Percentiles rank a stretch among this genome's conserved stretches.
phyloP scores from a whole-genome alignment of 2,888 invertebrate species.

The Thecocarcelia acutangulata region DNA sequence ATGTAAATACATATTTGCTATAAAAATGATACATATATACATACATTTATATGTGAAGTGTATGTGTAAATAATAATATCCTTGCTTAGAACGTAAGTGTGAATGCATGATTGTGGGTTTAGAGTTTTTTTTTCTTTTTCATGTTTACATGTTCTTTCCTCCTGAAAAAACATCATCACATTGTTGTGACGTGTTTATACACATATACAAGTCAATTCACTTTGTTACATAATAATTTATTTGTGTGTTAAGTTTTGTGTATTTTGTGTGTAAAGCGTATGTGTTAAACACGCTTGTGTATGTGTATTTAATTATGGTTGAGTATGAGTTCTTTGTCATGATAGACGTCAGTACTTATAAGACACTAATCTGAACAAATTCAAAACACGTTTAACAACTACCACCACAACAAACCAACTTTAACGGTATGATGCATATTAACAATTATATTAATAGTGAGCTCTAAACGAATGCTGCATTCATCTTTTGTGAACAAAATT shows the following conservation, averaged over 20 bases:
- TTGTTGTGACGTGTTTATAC: background rate
- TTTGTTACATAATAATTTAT: slow-evolving; percentile 1
- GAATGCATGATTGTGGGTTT: background rate
- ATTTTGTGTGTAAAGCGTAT: background rate
- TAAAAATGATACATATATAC: too few species aligned
- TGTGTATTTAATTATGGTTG: background rate
- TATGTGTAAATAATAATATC: too few species aligned
- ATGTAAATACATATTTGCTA: background rate
- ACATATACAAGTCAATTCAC: background rate
- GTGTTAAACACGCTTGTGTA: background rate
- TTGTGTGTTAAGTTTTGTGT: background rate
- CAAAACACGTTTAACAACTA: slow-evolving; percentile 51
- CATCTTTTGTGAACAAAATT: background rate
- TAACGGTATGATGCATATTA: slow-evolving; percentile 63
- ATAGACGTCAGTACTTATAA: slow-evolving; percentile 30
- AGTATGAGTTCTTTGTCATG: background rate
- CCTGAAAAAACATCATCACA: slow-evolving; percentile 13
- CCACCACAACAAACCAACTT: slow-evolving; percentile 6
- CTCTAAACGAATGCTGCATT: background rate
- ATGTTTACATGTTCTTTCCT: background rate
- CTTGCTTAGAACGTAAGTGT: background rate
- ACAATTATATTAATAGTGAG: slow-evolving; percentile 28
- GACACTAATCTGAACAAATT: slow-evolving; percentile 46
- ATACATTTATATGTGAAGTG: too few species aligned
- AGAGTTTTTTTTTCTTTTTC: background rate